Evolutionary conservation across 2,113 vertebrate species (phyloP), one percentile per base, ranked within the genome.

Genomic region (Paracanthobrama guichenoti): DNA sequence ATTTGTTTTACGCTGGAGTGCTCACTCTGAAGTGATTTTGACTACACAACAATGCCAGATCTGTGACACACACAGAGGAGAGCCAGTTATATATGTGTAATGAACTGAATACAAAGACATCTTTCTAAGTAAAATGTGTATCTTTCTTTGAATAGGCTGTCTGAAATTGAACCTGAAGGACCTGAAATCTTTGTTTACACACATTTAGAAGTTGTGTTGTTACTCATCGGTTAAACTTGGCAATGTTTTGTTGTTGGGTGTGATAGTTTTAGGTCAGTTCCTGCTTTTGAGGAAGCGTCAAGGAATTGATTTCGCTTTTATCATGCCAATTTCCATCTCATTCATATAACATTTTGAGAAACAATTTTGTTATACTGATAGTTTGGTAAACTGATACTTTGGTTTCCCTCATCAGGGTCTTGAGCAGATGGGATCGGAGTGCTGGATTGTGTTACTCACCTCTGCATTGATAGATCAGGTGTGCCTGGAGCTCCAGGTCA

Each of bases 261-360:
- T 78, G 64, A 86, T 86, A 71, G 73, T 78, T 82, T 78, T 50
- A 62, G 64, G 81, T 42, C 81, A 84, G 55, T 44, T 84, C 66
- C 14, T 53, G 72, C 26, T 31, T 74, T 72, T 5, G 26, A 6
- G 44, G 31, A 42, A 42, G 18, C 31, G 7, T 35, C 1, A 7
- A 55, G 31, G 35, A 78, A 42, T 59, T 14, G 31, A 42, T 20
- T 24, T 39, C 2, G 20, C 31, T 24, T 60, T 60, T 24, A 12
- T 42, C 9, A 39, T 78, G 35, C 22, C 10, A 60, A 14, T 42
- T 60, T 55, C 10, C 50, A 35, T 69, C 35, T 42, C 1, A 75
- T 53, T 48, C 4, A 53, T 31, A 24, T 53, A 28, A 50, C 44
- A 48, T 57, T 77, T 55, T 3, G 35, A 69, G 50, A n/a, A 67